Conservation (phyloP, 2,888 invertebrate genomes). For the Pinctada fucata region DNA sequence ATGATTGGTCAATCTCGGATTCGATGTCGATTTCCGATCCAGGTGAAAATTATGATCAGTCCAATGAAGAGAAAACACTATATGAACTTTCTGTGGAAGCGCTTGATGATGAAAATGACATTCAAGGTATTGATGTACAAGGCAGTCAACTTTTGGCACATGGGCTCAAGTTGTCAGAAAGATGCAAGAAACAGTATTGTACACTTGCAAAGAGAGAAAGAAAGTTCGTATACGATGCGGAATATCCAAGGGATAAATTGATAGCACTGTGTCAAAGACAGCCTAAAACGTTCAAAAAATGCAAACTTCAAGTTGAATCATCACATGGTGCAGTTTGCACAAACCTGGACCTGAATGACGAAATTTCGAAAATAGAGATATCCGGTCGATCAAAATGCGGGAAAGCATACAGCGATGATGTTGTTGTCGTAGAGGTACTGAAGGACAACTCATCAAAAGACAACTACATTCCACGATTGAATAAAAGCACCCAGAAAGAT, state of each 20-base stretch:
- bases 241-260: neutral
- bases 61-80: neutral
- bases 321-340: conserved; percentile 45
- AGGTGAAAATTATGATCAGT: neutral
- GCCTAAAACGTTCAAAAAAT: conserved; percentile 42
- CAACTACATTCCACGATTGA: conserved; percentile 3
- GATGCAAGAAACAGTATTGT: conserved; percentile 2
- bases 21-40: neutral
- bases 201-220: neutral
- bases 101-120: neutral
- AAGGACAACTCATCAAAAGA: conserved; percentile 7
- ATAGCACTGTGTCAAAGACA: neutral
- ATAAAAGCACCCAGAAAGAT: neutral
- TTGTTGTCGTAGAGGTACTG: conserved; percentile 51
- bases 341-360: conserved; percentile 29
- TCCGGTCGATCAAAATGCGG: conserved; percentile 53
- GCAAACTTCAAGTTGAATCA: conserved; percentile 44
- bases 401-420: conserved; percentile 49
- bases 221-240: conserved; percentile 1
- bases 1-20: neutral
- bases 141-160: neutral
- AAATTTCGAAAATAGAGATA: conserved; percentile 39
- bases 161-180: conserved; percentile 2
- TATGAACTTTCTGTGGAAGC: neutral
- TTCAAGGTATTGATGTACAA: neutral